Evolutionary conservation across 2,113 vertebrate genomes (phyloP).

Genomic region (Tychaedon coryphoeus): DNA sequence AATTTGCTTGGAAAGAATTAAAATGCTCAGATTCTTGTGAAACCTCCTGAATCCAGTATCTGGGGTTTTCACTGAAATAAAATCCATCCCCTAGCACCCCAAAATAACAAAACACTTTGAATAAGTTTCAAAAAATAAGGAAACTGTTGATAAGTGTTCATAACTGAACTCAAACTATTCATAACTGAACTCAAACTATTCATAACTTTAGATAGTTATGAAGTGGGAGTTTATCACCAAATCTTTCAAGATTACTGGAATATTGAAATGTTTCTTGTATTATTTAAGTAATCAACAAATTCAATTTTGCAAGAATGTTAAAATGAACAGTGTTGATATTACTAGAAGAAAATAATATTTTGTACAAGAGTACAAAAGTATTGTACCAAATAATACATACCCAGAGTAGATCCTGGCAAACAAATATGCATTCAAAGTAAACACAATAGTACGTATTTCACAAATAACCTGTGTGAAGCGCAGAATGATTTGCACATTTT

Average conservation of each 20-base stretch:
- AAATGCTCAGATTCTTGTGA: neutral
- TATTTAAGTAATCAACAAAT: neutral
- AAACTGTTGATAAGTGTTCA: neutral
- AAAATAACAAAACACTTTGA: neutral
- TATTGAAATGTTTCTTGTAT: neutral
- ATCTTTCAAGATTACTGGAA: neutral
- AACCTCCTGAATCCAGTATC: neutral
- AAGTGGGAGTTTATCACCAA: neutral
- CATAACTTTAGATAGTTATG: neutral
- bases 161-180: no score
- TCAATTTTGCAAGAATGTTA: neutral
- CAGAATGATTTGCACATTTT: neutral
- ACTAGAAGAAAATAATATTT: neutral
- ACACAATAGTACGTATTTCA: neutral
- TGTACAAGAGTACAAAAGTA: neutral
- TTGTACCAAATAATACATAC: neutral
- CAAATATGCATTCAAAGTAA: neutral
- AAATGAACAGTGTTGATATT: neutral
- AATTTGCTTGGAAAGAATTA: neutral
- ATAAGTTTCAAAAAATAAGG: neutral
- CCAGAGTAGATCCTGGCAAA: neutral
- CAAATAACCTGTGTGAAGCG: accelerated
- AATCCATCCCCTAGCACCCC: accelerated
- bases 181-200: no score
- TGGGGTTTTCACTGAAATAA: neutral